Evolutionary conservation across 2,113 vertebrate genomes (phyloP).

Genomic region (Myodes glareolus): DNA sequence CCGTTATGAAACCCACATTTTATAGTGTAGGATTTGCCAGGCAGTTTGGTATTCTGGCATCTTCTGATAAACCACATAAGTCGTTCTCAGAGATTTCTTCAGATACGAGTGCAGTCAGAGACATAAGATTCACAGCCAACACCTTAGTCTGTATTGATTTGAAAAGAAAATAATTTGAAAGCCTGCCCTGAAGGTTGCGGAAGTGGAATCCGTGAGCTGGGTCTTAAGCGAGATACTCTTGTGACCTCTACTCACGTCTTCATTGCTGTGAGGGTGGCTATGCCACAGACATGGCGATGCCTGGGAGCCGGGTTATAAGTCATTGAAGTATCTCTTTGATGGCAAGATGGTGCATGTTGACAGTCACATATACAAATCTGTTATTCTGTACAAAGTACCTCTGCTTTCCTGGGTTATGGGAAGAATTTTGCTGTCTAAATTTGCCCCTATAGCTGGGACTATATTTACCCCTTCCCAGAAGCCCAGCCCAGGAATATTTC

Average conservation of each 20-base stretch:
- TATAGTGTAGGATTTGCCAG: neutral
- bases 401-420: neutral
- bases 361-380: neutral
- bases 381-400: neutral
- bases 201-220: neutral
- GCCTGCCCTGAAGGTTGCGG: neutral
- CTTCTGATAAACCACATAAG: neutral
- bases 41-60: neutral
- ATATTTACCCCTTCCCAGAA: neutral
- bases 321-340: neutral
- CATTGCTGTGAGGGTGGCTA: neutral
- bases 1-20: neutral
- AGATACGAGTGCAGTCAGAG: neutral
- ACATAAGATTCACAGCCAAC: constrained; percentile 12
- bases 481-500: neutral
- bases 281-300: neutral
- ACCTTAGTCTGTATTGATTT: neutral
- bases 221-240: neutral
- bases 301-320: neutral
- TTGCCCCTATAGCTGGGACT: neutral
- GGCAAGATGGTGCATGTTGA: constrained; percentile 19
- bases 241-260: neutral
- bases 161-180: neutral
- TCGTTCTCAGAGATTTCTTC: neutral
- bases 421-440: neutral